These are phyloP conservation scores for Dryas iulia DNA, from an alignment of 1,140 invertebrate species.

Conservation along the genomic window DNA sequence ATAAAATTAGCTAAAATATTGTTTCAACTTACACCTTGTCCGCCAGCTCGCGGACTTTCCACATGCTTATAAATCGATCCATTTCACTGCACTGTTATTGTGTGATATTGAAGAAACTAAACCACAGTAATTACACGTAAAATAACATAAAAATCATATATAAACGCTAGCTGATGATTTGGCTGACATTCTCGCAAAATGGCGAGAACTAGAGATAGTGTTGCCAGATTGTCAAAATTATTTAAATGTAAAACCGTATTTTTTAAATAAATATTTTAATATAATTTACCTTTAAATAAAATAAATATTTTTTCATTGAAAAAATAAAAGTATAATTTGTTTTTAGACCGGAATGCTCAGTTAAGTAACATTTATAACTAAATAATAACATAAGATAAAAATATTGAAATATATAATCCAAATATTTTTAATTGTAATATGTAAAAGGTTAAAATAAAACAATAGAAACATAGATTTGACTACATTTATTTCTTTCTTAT, in stretches of 20 bases:
- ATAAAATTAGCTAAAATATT: constrained; percentile 64
- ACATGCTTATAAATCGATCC: constrained; percentile 91
- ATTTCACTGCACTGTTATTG: constrained; percentile 63
- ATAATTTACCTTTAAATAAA: too few relatives aligned
- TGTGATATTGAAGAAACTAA: constrained; percentile 51
- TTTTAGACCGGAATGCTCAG: too few relatives aligned
- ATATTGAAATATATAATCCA: too few relatives aligned
- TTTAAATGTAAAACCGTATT: not conserved
- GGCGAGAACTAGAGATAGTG: constrained; percentile 56
- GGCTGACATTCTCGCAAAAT: constrained; percentile 81
- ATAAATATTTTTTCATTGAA: too few relatives aligned
- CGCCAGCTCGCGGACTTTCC: constrained; percentile 96
- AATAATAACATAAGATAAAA: too few relatives aligned
- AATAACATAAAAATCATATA: constrained; percentile 69
- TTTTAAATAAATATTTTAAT: not conserved
- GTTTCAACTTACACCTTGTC: constrained; percentile 94
- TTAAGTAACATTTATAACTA: too few relatives aligned
- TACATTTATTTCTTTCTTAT: not conserved
- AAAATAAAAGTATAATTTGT: too few relatives aligned
- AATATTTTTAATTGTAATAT: not conserved
- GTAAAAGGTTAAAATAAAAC: not conserved
- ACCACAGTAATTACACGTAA: constrained; percentile 58
- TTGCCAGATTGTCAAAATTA: constrained; percentile 38
- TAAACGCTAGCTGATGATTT: constrained; percentile 79
- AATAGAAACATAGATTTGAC: not conserved